Base-by-base conservation (phyloP, 1,140 invertebrate genomes). In the Plectus sambesii region DNA sequence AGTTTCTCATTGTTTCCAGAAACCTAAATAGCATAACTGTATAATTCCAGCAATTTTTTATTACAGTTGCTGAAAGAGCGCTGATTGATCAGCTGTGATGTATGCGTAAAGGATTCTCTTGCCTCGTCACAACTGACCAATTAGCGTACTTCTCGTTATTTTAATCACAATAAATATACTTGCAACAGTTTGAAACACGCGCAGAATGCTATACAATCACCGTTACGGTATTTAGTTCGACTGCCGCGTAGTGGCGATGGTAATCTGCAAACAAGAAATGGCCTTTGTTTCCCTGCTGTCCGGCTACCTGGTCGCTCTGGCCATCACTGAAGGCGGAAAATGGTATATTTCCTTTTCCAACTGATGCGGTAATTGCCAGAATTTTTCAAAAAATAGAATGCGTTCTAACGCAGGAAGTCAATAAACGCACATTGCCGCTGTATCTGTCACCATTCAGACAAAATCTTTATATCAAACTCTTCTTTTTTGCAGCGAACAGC, bases 211-310 rank as follows among this genome's bases (percentile, higher is more conserved):
- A 8, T 27, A 47, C 3, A 45, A 57, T 29, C n/a, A 51, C 9
- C 0, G 9, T 38, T 23, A 19, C 23, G n/a, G 53, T 56, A 15
- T 56, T 35, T 55, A 75, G 73, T 69, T 76, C 57, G 72, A 76
- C 53, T 70, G 72, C 26, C 66, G 73, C 9, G 66, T 74, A 4
- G 68, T 74, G 62, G 74, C 70, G 40, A 71, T 74, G 55, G 62
- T 60, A 22, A 51, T 66, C n/a, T 51, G 72, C 8, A 53, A 56
- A 25, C 43, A 61, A 9, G 64, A 71, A 37, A 62, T 70, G 22
- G 63, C 75, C 2, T 59, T 76, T 41, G 47, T 75, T 23, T 73
- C 72, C 12, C 70, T 75, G 5, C 59, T 76, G 23, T 72, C 73
- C 3, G 73, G 71, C 55, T 68, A 68, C 45, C 56, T 76, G 15